These are phyloP conservation scores for Triops cancriformis DNA, from an alignment of 1,140 invertebrate species.

Conservation along the genomic window DNA sequence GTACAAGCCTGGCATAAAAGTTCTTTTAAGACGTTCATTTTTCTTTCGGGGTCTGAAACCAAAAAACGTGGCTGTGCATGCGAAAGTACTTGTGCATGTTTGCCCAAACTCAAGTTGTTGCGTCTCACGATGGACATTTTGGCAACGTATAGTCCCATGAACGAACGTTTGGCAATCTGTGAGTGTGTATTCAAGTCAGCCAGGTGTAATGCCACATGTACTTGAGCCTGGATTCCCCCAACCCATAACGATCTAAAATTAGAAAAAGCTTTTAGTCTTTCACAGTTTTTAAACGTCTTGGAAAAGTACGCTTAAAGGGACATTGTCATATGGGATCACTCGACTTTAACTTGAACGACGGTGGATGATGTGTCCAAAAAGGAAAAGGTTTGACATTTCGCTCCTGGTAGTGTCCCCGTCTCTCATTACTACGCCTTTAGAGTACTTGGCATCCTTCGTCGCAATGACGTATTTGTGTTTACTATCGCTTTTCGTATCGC, in stretches of 20 bases:
- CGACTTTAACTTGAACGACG: neutral
- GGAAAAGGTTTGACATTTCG: neutral
- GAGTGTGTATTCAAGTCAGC: neutral
- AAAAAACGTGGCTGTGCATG: neutral
- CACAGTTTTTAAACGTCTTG: too few species aligned
- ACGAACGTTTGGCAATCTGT: neutral
- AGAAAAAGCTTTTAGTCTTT: neutral
- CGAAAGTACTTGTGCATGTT: neutral
- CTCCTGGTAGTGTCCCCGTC: neutral
- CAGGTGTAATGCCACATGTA: neutral
- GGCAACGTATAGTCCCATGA: neutral
- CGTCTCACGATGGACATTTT: neutral
- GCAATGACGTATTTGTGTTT: neutral
- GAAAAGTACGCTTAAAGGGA: neutral
- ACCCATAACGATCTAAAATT: neutral
- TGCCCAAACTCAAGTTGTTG: neutral
- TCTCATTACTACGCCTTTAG: neutral
- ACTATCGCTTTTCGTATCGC: neutral
- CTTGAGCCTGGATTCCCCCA: neutral
- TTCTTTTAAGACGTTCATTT: neutral
- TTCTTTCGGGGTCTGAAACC: neutral
- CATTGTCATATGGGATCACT: neutral
- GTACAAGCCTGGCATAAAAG: too few species aligned
- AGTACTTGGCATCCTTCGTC: neutral
- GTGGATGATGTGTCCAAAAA: neutral